Base-by-base conservation (phyloP, 92 coral and sea anemone species). In the Pocillopora meandrina region DNA sequence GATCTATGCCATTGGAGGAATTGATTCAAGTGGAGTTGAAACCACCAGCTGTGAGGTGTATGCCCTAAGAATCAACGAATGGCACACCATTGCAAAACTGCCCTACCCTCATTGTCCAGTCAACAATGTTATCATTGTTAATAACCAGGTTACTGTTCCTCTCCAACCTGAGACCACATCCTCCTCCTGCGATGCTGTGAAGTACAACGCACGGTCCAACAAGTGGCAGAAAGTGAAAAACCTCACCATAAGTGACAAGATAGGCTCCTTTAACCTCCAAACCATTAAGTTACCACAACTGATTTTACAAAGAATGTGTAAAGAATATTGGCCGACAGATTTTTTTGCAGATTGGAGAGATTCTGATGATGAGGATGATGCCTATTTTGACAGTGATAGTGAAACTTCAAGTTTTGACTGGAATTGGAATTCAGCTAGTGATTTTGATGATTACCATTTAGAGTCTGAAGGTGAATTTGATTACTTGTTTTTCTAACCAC, bases 1-100 rank as follows among this genome's bases (percentile, higher is more conserved):
- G 80, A 88, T 94, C 55, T 94, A 92, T 72, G 91, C 87, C 47
- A 74, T 92, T 71, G 95, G 98, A 57, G 93, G 95, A 35, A 72
- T 67, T 56, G 86, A 33, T 57, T 56, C 76, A 35, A 86, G 23
- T 66, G 83, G 83, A 68, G 74, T 60, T 35, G 85, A 74, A 62
- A 83, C 88, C 23, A 4, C 85, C 10, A 77, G 74, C 12, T 92
- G 93, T 66, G 97, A 93, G 71, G 86, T 91, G 36, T 89, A 88
- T 42, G 80, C 79, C 57, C 89, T 87, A 1, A 18, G 42, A 1
- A 78, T 75, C 12, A 65, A 76, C 56, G 79, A 83, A 66, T 93
- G 97, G 97, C 66, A 49, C n/a, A 23, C 62, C 35, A 91, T 91
- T 23, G 88, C 92, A 72, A 78, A 71, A 6, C 79, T 91, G 5